phyloP scores from a whole-genome alignment of 1,140 invertebrate species.

The Homarus americanus region DNA sequence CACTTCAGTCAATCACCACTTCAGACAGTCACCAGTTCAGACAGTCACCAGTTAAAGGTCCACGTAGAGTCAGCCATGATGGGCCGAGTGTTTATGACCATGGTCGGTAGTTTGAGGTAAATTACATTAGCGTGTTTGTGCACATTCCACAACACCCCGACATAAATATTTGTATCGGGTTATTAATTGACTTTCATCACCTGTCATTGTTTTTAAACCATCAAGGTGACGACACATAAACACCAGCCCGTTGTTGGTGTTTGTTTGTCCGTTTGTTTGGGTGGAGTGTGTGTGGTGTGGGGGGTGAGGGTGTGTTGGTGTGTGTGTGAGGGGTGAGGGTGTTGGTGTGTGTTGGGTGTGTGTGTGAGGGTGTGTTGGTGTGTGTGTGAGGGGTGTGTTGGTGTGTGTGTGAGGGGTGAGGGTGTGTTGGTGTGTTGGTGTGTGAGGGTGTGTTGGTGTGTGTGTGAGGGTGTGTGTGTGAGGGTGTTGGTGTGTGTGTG shows the following conservation, averaged over 20 bases:
- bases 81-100: no score
- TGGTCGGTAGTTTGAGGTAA: no score
- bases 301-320: no score
- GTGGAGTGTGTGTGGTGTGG: no score
- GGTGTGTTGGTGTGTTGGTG: background rate
- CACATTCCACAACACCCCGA: background rate
- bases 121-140: background rate
- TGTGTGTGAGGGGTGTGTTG: background rate
- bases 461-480: background rate
- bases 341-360: background rate
- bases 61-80: no score
- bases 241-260: no score
- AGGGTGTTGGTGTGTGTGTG: background rate
- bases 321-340: background rate
- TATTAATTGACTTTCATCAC: background rate
- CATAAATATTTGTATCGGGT: conserved; percentile 14
- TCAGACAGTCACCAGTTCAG: no score
- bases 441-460: background rate
- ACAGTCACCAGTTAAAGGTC: no score
- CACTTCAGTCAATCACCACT: no score
- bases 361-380: background rate
- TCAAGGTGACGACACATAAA: no score
- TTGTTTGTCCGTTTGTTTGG: no score
- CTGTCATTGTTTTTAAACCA: no score
- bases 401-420: background rate